Evolutionary conservation across 2,797 vertebrate genomes (phyloP).

Genomic region (Trachops cirrhosus): DNA sequence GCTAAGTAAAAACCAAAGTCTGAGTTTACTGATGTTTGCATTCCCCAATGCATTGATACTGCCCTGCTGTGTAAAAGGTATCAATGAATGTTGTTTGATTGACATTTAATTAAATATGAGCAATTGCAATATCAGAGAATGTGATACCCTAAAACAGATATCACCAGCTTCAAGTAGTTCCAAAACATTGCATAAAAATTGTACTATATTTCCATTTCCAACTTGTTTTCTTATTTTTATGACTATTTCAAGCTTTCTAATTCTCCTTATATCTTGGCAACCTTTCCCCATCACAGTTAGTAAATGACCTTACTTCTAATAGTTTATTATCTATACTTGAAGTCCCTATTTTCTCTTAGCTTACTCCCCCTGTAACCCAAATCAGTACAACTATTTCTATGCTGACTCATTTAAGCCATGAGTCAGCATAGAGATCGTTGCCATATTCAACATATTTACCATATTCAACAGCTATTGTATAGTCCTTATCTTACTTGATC

Average conservation of each 20-base stretch:
- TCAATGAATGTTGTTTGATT: constrained; percentile 13
- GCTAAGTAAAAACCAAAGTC: background rate
- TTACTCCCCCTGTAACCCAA: background rate
- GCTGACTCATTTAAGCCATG: background rate
- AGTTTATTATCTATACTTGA: background rate
- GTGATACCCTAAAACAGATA: constrained; percentile 12
- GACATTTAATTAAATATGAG: constrained; percentile 47
- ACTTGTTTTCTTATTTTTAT: background rate
- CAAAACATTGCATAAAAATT: background rate
- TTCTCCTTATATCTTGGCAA: background rate
- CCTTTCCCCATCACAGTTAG: background rate
- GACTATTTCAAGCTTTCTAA: constrained; percentile 6
- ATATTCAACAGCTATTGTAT: background rate
- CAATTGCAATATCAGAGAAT: background rate
- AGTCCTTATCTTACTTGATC: background rate
- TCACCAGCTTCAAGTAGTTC: background rate
- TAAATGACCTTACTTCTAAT: background rate
- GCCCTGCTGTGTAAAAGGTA: background rate
- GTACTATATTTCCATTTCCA: background rate
- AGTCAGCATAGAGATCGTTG: too few species aligned
- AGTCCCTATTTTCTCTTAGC: background rate
- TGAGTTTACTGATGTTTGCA: constrained; percentile 12
- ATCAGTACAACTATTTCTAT: background rate
- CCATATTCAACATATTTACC: background rate
- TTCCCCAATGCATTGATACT: background rate